Percentiles rank a stretch among this genome's conserved stretches.
Evolutionary conservation across 1,140 invertebrate genomes (phyloP).

Genomic region (Penaeus chinensis): DNA sequence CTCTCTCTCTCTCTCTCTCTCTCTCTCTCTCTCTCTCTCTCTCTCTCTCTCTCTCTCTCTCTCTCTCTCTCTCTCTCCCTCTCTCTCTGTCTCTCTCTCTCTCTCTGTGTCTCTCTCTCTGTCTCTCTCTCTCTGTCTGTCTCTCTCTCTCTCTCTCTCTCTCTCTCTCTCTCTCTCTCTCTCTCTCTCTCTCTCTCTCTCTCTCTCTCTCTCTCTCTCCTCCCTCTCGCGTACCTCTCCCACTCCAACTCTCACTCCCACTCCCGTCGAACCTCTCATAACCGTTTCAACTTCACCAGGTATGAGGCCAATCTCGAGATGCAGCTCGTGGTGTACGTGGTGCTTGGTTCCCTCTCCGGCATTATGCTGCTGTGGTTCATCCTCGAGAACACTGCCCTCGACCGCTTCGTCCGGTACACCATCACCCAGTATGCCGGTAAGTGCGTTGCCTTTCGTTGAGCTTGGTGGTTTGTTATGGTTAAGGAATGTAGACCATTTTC

Average conservation of each 20-base stretch:
- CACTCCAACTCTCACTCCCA: neutral
- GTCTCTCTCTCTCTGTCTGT: constrained; percentile 27
- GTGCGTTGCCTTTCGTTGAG: neutral
- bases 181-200: constrained; percentile 33
- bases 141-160: constrained; percentile 22
- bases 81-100: constrained; percentile 22
- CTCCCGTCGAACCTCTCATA: neutral
- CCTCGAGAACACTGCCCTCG: constrained; percentile 52
- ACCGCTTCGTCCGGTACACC: constrained; percentile 60
- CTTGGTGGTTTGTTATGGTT: neutral
- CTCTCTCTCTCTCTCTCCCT: neutral
- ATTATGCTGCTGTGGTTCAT: constrained; percentile 59
- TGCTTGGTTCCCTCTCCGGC: constrained; percentile 50
- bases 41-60: neutral
- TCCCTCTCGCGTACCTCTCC: neutral
- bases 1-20: neutral
- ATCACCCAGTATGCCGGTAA: constrained; percentile 54
- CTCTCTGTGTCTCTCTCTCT: constrained; percentile 14
- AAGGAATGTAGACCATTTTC: neutral
- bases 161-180: constrained; percentile 20
- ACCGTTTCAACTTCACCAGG: neutral
- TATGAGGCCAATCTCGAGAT: constrained; percentile 37
- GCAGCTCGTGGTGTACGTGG: constrained; percentile 50
- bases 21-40: neutral
- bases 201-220: constrained; percentile 7